Evolutionary conservation across 2,113 vertebrate species (phyloP), one percentile per base, ranked within the genome.

Genomic region (Heptranchias perlo): DNA sequence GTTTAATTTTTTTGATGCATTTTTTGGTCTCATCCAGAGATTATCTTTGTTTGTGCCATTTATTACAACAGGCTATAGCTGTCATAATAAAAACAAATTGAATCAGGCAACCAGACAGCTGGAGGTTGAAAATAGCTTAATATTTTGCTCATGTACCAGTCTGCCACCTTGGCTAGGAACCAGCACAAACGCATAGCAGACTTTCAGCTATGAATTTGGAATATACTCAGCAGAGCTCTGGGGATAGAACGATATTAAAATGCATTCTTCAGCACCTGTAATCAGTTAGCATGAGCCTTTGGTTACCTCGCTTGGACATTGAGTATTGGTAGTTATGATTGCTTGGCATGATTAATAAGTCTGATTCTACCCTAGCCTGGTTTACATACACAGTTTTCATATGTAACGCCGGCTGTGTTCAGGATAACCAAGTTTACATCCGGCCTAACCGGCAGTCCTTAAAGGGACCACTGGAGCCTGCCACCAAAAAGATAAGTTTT

Each of bases 101-200:
- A 14, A 61, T 52, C 89, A 93, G 89, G 61, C 89, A 39, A n/a
- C 35, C 39, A 93, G 58, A 39, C 89, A 93, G 89, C 89, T 93
- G 89, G 89, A 35, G 89, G 61, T 93, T 93, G 89, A 64, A 91
- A 93, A 93, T 61, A 93, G 89, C 89, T 93, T 93, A 93, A 93
- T 93, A 93, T 93, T 93, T 93, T 93, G 89, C 35, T 93, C 89
- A 93, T 93, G 89, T 62, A 93, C 89, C 89, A 62, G 89, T 64
- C 89, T 93, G 89, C 58, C 61, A 93, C 35, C 16, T 93, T 93
- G 89, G 89, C 89, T 61, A 39, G 35, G 58, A 93, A 93, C 89
- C 58, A 62, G 58, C 35, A 39, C 58, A 93, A n/a, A 18, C 62
- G 58, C 58, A 21, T n/a, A 35, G 61, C 89, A 39, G n/a, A 93